Base-by-base conservation (phyloP, 2,113 vertebrate species). In the Sorex araneus region DNA sequence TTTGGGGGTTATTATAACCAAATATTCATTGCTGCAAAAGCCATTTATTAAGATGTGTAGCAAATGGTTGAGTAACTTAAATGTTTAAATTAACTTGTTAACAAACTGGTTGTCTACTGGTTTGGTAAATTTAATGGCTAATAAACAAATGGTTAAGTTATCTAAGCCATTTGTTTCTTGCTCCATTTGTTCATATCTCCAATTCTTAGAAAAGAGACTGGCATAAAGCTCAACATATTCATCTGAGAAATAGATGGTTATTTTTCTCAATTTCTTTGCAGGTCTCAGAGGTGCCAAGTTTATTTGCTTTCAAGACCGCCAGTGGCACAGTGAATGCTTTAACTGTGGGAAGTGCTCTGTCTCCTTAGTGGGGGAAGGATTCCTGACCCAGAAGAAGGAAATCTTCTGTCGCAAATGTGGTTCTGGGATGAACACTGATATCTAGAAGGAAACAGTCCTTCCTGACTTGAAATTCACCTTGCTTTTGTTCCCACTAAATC, bases 391-490 rank as follows among this genome's bases (percentile, higher is more conserved):
- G 82, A 97, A 98, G 18, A 97, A 98, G 93, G 97, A 98, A 84
- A 97, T 99, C 96, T 95, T 99, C 92, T 99, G 99, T 96, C 98
- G 98, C 23, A 96, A 98, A 85, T 99, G 99, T 50, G 98, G 98
- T 63, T 97, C 98, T 4, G 98, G 98, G 89, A 96, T 97, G 28
- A 98, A 98, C 97, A n/a, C 89, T 69, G 78, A 95, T 77, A 95
- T 78, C 30, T 96, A 82, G 91, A 36, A 27, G 64, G 40, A 27
- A 28, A 74, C 6, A 1, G 16, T 79, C 69, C 34, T 45, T 84
- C 50, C 27, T 36, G 4, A 71, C 40, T 36, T 43, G 54, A 87
- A 82, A 87, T 21, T 73, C 84, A 69, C 63, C 21, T 89, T 80
- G 79, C 34, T 84, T 94, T 93, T 86, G 75, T 36, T 1, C 79